phyloP scores from a whole-genome alignment of 2,888 invertebrate genomes.

The Eristalis intricaria region DNA sequence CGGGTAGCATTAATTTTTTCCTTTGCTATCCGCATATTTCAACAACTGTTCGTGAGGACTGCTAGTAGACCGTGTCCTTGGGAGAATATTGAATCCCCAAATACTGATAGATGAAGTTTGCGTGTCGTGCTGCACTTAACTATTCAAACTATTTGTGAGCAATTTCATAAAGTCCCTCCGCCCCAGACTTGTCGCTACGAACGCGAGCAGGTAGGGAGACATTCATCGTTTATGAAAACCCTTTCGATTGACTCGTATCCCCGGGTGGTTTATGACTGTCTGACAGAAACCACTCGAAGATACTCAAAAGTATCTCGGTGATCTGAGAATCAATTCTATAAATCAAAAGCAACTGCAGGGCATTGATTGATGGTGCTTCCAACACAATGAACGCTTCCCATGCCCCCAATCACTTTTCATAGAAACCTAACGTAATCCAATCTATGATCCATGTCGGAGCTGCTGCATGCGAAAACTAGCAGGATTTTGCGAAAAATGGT shows the following conservation, averaged over 20 bases:
- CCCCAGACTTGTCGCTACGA: constrained; percentile 8
- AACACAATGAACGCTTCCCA: constrained; percentile 11
- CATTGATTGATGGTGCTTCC: constrained; percentile 52
- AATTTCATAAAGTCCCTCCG: constrained; percentile 22
- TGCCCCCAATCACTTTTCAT: constrained; percentile 47
- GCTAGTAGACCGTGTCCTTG: constrained; percentile 1
- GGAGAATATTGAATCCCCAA: constrained; percentile 8
- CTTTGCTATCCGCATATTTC: neutral
- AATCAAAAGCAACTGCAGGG: constrained; percentile 46
- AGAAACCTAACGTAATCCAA: constrained; percentile 28
- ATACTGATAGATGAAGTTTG: constrained; percentile 34
- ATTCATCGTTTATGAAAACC: constrained; percentile 9
- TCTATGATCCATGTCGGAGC: neutral
- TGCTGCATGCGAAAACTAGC: constrained; percentile 12
- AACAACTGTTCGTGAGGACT: neutral
- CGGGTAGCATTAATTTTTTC: constrained; percentile 11
- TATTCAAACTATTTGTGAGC: constrained; percentile 33
- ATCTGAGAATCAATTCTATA: constrained; percentile 37
- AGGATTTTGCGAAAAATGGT: constrained; percentile 20
- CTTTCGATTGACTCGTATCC: neutral
- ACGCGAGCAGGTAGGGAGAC: neutral
- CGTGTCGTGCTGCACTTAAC: constrained; percentile 50
- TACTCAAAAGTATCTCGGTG: neutral
- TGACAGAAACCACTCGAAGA: constrained; percentile 3
- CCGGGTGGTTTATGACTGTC: constrained; percentile 14